Evolutionary conservation across 2,797 vertebrate species (phyloP), one percentile per base, ranked within the genome.

Genomic region (Rousettus madagascariensis): DNA sequence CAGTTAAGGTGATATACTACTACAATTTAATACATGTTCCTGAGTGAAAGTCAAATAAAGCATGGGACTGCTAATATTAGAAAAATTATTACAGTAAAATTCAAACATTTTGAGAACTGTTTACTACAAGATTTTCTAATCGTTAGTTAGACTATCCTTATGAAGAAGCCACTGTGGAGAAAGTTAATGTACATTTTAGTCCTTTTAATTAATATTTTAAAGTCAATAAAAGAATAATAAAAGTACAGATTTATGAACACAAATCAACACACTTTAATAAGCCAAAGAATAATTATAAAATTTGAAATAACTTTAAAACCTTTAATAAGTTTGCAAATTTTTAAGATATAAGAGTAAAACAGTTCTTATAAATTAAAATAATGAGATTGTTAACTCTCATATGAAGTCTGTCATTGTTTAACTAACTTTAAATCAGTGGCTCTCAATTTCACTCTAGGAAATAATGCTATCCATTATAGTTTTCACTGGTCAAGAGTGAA

Each of bases 271-370:
- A 74, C 9, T 20, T 55, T 36, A 80, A 80, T 90, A 96, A 80
- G n/a, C 24, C 49, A 92, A 86, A 92, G 51, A 65, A 65, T 87
- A 77, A 86, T 86, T 92, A 80, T 33, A 89, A 89, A 74, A 89
- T 80, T 79, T 89, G 33, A 89, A 84, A 72, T 59, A 79, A 78
- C 36, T 90, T 75, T 91, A 51, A 79, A 96, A 80, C 55, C 85
- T 75, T 85, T 86, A 85, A 61, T 68, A 71, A 51, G 33, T 55
- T 79, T 89, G 8, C n/a, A 92, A 75, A 51, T 90, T 85, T 94
- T 94, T 74, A 86, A 92, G 13, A 30, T 80, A 8, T 36, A 57
- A 88, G 43, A 77, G 53, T 71, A 77, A 79, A 94, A 94, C 13
- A 7, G 9, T 55, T 82, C 61, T 91, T 53, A 71, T 95, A 49